Base-by-base conservation (phyloP, 2,113 vertebrate species). In the Pangasianodon gigas region DNA sequence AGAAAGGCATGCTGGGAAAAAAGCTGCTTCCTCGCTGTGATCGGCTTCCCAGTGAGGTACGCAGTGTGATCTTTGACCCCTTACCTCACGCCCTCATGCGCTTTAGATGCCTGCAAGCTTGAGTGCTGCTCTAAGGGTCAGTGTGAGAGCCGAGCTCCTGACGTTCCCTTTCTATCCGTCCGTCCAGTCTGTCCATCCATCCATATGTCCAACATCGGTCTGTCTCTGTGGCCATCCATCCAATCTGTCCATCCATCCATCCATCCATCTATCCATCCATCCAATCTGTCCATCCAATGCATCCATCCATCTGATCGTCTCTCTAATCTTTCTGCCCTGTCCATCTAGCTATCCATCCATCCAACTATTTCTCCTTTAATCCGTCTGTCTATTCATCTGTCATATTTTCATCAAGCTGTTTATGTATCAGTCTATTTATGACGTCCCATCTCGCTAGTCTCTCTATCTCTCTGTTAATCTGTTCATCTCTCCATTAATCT, bases 31-130 rank as follows among this genome's bases (percentile, higher is more conserved):
- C 37, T 14, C 41, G 67, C 26, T 58, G 16, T 13, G 41, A 37
- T 60, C 82, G 18, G 41, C 65, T 89, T 44, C 69, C 44, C 82
- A 85, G 69, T 62, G 88, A 89, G 88, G 88, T 89, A 89, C n/a
- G n/a, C 46, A 2, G 37, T 85, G 82, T 85, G 88, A 89, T 51
- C 51, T 48, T 81, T 88, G 87, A 58, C 54, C 86, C 60, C 26
- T 67, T 9, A 32, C 0, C 29, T 54, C 79, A 82, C n/a, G 48
- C 44, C 26, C 52, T 13, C 26, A 81, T 51, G 54, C 29, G 48
- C 18, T 51, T 65, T 80, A 46, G 71, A 65, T 88, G 44, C 51
- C 51, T 37, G 62, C 11, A 26, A 74, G 14, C 51, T 24, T 60
- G 54, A 13, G 71, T 81, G 18, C 58, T 81, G 54, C 52, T 79